Percentiles rank a stretch among this genome's conserved stretches.
phyloP scores from a whole-genome alignment of 2,797 vertebrate genomes.

The Lithobates pipiens region DNA sequence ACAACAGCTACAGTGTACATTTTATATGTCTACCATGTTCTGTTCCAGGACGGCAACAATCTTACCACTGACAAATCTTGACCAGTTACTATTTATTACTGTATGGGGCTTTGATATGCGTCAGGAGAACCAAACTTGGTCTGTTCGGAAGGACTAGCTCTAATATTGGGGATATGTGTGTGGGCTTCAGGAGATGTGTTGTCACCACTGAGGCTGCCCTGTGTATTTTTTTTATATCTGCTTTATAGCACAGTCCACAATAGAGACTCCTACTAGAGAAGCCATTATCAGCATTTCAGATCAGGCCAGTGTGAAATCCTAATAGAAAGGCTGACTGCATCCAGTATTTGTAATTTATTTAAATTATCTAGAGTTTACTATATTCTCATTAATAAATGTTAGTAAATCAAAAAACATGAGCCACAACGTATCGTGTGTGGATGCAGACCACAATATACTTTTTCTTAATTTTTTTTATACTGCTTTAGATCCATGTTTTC shows the following conservation, averaged over 20 bases:
- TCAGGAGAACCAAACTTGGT: slow-evolving; percentile 18
- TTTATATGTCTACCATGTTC: slow-evolving; percentile 64
- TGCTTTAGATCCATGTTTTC: slow-evolving; percentile 13
- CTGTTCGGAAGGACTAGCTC: slow-evolving; percentile 45
- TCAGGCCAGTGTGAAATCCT: slow-evolving; percentile 13
- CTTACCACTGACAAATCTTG: slow-evolving; percentile 68
- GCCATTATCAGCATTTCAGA: neutral
- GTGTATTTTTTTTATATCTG: slow-evolving; percentile 21
- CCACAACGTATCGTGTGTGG: slow-evolving; percentile 1
- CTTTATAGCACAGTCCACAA: neutral
- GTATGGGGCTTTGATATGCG: slow-evolving; percentile 64
- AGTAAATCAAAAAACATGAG: neutral
- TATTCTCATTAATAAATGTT: neutral
- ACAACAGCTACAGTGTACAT: slow-evolving; percentile 61
- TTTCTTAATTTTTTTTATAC: slow-evolving; percentile 3
- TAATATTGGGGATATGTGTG: slow-evolving; percentile 17
- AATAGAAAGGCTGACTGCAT: neutral
- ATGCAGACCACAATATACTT: neutral
- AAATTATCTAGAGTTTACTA: neutral
- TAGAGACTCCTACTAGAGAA: neutral
- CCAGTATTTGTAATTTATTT: slow-evolving; percentile 20
- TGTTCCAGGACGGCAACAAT: slow-evolving; percentile 70
- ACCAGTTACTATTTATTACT: slow-evolving; percentile 76
- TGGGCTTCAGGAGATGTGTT: neutral
- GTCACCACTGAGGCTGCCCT: neutral